Percentiles rank a stretch among this genome's conserved stretches.
Evolutionary conservation across 2,797 vertebrate species (phyloP).

Genomic region (Ctenosaura bakeri): DNA sequence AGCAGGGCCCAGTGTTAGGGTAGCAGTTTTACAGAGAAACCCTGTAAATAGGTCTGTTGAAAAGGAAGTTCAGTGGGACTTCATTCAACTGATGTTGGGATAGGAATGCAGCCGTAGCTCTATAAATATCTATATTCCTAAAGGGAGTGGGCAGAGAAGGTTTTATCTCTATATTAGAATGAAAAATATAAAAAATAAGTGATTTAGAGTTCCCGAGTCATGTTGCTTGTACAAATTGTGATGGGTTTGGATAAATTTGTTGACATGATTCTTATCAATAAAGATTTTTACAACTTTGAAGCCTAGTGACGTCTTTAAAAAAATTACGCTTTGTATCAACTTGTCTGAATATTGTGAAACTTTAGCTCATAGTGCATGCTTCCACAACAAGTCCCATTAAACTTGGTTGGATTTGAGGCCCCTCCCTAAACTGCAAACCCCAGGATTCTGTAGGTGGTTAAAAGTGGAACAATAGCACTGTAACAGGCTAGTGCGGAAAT

Average conservation of each 20-base stretch:
- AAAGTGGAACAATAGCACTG: too few species aligned
- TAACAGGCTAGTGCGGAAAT: too few species aligned
- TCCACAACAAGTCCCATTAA: too few species aligned
- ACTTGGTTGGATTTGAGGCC: too few species aligned
- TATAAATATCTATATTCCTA: not conserved
- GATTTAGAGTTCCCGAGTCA: not conserved
- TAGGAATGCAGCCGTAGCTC: not conserved
- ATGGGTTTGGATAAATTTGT: not conserved
- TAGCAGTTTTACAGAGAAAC: not conserved
- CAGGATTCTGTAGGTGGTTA: too few species aligned
- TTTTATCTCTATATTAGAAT: not conserved
- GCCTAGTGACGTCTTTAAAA: not conserved
- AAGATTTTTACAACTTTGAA: conserved; percentile 37
- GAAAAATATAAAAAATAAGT: not conserved
- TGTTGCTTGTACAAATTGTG: conserved; percentile 27
- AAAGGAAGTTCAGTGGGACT: not conserved
- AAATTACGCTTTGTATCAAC: too few species aligned
- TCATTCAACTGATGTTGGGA: not conserved
- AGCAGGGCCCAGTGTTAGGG: too few species aligned
- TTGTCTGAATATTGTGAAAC: too few species aligned
- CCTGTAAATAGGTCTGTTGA: not conserved
- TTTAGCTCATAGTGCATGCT: too few species aligned
- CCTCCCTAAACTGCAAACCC: too few species aligned
- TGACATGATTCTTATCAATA: conserved; percentile 10
- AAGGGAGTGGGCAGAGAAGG: too few species aligned